These are phyloP conservation scores for Cataglyphis livida DNA, from an alignment of 2,888 invertebrate species.

Conservation along the genomic window DNA sequence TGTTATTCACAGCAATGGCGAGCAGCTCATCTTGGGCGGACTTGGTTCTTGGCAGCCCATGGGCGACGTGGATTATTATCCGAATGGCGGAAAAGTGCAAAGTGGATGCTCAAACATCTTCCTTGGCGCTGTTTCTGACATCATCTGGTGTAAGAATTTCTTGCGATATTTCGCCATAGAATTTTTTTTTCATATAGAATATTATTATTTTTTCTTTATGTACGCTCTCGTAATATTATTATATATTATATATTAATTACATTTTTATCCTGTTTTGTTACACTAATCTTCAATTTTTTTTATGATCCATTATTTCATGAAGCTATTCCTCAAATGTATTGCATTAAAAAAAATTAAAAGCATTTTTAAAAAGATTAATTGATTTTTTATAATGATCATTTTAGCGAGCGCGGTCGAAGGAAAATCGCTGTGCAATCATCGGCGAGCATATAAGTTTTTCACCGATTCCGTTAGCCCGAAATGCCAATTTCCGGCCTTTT, in stretches of 20 bases:
- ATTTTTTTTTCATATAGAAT: not conserved
- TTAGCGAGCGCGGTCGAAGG: slow-evolving; percentile 93
- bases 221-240: not conserved
- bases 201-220: not conserved
- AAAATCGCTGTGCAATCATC: slow-evolving; percentile 96
- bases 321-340: not conserved
- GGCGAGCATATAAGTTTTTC: slow-evolving; percentile 97
- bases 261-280: not conserved
- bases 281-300: not conserved
- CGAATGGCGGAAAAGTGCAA: slow-evolving; percentile 96
- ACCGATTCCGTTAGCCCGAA: slow-evolving; percentile 96
- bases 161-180: not conserved
- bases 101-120: slow-evolving; percentile 97
- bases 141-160: slow-evolving; percentile 91
- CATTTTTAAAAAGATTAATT: not conserved
- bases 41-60: slow-evolving; percentile 96
- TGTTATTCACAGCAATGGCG: slow-evolving; percentile 97
- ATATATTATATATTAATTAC: too few species aligned
- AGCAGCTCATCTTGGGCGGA: slow-evolving; percentile 96
- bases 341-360: not conserved
- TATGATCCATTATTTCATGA: not conserved
- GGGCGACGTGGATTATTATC: slow-evolving; percentile 97
- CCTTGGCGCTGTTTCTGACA: slow-evolving; percentile 95
- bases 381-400: slow-evolving; percentile 66
- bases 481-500: slow-evolving; percentile 96